These are phyloP conservation scores for Myotis davidii DNA, from an alignment of 2,113 vertebrate genomes.

Conservation along the genomic window DNA sequence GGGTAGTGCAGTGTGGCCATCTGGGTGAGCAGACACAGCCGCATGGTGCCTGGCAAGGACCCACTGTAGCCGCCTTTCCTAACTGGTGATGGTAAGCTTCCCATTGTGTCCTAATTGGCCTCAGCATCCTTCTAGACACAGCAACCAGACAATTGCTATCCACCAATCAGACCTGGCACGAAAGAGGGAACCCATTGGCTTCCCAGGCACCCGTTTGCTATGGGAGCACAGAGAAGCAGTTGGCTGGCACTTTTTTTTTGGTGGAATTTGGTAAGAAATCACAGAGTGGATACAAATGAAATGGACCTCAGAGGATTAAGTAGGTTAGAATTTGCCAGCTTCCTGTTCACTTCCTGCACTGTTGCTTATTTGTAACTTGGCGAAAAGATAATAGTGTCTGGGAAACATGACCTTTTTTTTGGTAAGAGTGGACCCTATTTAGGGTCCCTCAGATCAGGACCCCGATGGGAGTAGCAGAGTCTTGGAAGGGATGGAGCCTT, in stretches of 20 bases:
- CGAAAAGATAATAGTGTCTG: not conserved
- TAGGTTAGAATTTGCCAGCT: not conserved
- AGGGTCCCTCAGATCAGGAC: not conserved
- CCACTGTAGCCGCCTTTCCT: not conserved
- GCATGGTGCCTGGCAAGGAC: not conserved
- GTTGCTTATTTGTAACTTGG: not conserved
- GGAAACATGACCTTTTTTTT: constrained; percentile 1
- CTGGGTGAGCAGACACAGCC: not conserved
- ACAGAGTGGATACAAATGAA: not conserved
- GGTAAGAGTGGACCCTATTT: not conserved
- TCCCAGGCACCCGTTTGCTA: not conserved
- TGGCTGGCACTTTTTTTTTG: not conserved
- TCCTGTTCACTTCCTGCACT: not conserved
- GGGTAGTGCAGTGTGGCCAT: too few relatives aligned
- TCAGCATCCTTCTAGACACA: not conserved
- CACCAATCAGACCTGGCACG: not conserved
- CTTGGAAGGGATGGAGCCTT: not conserved
- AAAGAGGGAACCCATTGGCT: not conserved
- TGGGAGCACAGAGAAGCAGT: not conserved
- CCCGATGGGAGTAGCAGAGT: not conserved
- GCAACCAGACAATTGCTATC: not conserved
- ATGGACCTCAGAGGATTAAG: not conserved
- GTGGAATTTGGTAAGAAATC: constrained; percentile 9
- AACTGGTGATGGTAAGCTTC: not conserved
- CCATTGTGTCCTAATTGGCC: not conserved